Conservation (phyloP, 2,888 invertebrate genomes). For the Salticus scenicus region DNA sequence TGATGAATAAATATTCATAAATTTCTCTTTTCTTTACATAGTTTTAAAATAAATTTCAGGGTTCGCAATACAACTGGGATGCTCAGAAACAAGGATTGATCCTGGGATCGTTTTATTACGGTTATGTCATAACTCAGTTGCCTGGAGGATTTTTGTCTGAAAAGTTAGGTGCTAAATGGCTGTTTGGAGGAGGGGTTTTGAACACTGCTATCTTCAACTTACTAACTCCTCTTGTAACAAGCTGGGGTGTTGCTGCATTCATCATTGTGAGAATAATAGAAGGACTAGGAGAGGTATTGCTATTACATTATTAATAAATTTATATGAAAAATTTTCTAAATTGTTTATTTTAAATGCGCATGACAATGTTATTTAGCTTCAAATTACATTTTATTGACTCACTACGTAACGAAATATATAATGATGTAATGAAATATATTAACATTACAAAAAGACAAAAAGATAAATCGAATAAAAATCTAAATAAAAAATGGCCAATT, state of each 20-base stretch:
- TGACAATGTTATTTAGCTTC: too few relatives aligned
- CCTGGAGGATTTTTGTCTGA: slow-evolving; percentile 89
- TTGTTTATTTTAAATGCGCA: too few relatives aligned
- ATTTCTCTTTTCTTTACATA: too few relatives aligned
- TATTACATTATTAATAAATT: too few relatives aligned
- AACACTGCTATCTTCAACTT: slow-evolving; percentile 83
- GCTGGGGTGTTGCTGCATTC: slow-evolving; percentile 82
- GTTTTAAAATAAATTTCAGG: slow-evolving; percentile 31
- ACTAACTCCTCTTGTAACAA: slow-evolving; percentile 87
- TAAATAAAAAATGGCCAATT: too few relatives aligned
- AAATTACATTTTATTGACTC: too few relatives aligned
- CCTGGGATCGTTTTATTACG: slow-evolving; percentile 86
- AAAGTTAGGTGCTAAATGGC: slow-evolving; percentile 89
- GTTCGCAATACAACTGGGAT: slow-evolving; percentile 80
- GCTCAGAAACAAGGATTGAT: slow-evolving; percentile 85
- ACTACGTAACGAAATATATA: too few relatives aligned
- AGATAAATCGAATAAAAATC: too few relatives aligned
- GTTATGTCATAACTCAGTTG: slow-evolving; percentile 88
- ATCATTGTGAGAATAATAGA: slow-evolving; percentile 85
- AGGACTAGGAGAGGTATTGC: slow-evolving; percentile 89
- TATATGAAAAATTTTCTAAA: too few relatives aligned
- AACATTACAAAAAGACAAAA: too few relatives aligned
- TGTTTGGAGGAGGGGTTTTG: slow-evolving; percentile 87
- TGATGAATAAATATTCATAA: too few relatives aligned
- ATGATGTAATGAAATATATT: too few relatives aligned